Evolutionary conservation across 1,140 invertebrate species (phyloP).

Genomic region (Octopus sinensis): DNA sequence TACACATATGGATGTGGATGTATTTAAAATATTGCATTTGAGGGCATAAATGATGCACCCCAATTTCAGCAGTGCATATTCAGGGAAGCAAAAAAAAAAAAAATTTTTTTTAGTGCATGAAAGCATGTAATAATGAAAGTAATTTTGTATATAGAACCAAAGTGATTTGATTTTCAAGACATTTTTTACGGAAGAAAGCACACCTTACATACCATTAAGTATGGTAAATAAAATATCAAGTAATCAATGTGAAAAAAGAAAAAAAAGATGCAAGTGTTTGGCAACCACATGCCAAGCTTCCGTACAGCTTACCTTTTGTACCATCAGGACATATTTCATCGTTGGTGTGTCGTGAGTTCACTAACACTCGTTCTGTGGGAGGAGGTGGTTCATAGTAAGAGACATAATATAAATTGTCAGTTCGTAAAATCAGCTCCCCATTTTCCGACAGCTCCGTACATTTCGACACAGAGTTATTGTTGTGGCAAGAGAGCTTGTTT

Average conservation of each 20-base stretch:
- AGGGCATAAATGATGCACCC: too few relatives aligned
- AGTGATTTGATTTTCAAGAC: too few relatives aligned
- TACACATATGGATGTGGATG: too few relatives aligned
- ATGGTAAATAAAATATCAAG: too few relatives aligned
- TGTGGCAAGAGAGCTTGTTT: neutral
- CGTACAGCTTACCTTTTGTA: neutral
- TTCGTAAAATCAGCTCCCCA: conserved; percentile 27
- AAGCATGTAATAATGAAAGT: too few relatives aligned
- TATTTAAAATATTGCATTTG: too few relatives aligned
- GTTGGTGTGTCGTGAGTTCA: neutral
- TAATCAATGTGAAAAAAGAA: neutral
- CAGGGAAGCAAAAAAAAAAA: too few relatives aligned
- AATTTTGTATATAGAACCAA: too few relatives aligned
- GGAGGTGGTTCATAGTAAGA: conserved; percentile 24
- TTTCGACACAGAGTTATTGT: conserved; percentile 19
- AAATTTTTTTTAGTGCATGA: too few relatives aligned
- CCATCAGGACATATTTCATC: neutral
- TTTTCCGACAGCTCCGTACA: conserved; percentile 16
- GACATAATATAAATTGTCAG: conserved; percentile 28
- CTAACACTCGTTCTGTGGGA: conserved; percentile 11
- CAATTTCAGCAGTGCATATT: too few relatives aligned
- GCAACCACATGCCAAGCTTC: neutral
- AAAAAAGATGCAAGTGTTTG: neutral
- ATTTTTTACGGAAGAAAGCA: too few relatives aligned
- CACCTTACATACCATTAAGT: too few relatives aligned